Evolutionary conservation across 2,797 vertebrate genomes (phyloP).

Genomic region (Margarornis squamiger): DNA sequence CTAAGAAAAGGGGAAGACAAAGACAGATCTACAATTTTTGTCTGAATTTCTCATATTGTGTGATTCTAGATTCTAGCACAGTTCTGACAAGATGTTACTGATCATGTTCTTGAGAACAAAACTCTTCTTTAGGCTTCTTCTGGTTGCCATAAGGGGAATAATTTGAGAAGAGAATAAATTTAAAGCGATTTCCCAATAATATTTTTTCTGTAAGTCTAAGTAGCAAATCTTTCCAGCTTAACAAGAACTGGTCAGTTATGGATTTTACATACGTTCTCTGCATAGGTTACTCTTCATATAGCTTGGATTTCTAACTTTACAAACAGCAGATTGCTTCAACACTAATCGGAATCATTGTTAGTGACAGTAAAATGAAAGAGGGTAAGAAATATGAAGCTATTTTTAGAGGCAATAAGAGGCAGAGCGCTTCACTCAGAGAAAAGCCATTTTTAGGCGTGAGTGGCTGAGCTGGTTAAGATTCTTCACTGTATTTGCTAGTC

Average conservation of each 20-base stretch:
- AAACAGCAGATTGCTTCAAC: background rate
- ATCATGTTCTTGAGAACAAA: background rate
- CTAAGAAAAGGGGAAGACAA: background rate
- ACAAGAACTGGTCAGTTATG: background rate
- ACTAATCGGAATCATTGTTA: slow-evolving; percentile 1
- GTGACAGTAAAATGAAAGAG: background rate
- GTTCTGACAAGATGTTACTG: background rate
- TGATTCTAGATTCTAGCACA: background rate
- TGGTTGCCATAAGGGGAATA: background rate
- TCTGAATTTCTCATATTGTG: background rate
- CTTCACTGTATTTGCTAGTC: background rate
- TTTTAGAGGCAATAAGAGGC: slow-evolving; percentile 33
- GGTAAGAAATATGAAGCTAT: slow-evolving; percentile 28
- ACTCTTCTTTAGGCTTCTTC: background rate
- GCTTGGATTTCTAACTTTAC: background rate
- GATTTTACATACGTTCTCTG: background rate
- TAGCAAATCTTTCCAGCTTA: background rate
- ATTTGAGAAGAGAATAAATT: background rate
- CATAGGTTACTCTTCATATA: background rate
- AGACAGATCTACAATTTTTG: background rate
- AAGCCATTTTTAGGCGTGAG: slow-evolving; percentile 9
- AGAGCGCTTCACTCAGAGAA: slow-evolving; percentile 8
- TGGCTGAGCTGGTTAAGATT: background rate
- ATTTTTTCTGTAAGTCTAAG: background rate
- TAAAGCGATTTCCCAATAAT: background rate